These are phyloP conservation scores for Arvicanthis niloticus DNA, from an alignment of 2,113 vertebrate genomes.

Conservation along the genomic window DNA sequence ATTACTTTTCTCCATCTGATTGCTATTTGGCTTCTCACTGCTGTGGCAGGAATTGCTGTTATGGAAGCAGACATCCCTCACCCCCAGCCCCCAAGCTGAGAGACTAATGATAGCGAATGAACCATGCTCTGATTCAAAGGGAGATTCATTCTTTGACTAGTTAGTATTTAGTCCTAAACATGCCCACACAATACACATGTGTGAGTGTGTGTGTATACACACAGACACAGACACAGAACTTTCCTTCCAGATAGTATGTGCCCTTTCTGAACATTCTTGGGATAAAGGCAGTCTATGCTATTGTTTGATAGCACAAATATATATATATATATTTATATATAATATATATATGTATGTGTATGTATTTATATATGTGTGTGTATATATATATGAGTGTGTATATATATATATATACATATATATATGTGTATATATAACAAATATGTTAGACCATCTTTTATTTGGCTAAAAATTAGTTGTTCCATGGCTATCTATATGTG, in stretches of 20 bases:
- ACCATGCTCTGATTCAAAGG: background rate
- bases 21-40: constrained; percentile 18
- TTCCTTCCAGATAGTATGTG: background rate
- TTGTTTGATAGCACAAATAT: too few species aligned
- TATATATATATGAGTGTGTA: too few species aligned
- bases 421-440: background rate
- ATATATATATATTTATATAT: too few species aligned
- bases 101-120: background rate
- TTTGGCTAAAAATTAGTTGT: background rate
- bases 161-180: too few species aligned
- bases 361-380: too few species aligned
- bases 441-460: background rate
- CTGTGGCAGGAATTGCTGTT: background rate
- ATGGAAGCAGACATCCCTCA: background rate
- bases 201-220: too few species aligned
- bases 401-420: too few species aligned
- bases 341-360: too few species aligned
- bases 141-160: background rate
- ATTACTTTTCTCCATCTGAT: constrained; percentile 56
- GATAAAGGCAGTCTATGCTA: too few species aligned
- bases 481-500: background rate
- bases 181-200: background rate
- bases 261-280: too few species aligned
- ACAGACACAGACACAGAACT: background rate
- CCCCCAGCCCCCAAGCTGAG: too few species aligned